phyloP scores from a whole-genome alignment of 2,113 vertebrate genomes.

The Peucedramus taeniatus region DNA sequence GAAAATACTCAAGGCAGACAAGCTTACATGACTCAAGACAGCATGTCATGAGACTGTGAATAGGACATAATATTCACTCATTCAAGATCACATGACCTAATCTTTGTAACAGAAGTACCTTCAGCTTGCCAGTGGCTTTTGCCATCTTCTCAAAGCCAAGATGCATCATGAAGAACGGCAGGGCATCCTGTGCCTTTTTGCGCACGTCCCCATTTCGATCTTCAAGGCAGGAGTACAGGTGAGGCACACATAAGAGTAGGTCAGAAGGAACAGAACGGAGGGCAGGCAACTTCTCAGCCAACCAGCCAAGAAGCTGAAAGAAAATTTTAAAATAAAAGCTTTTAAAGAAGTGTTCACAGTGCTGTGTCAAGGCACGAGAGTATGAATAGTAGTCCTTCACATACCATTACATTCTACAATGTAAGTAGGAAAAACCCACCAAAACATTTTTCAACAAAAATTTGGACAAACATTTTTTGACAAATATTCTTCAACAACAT shows the following conservation, averaged over 20 bases:
- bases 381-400: background rate
- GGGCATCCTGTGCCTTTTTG: slow-evolving; percentile 94
- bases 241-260: slow-evolving; percentile 85
- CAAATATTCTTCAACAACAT: background rate
- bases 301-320: slow-evolving; percentile 88
- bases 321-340: background rate
- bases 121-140: slow-evolving; percentile 91
- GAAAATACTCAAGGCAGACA: background rate
- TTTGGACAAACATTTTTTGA: no score
- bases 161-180: slow-evolving; percentile 98
- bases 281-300: slow-evolving; percentile 90
- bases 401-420: background rate
- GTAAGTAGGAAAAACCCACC: background rate
- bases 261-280: slow-evolving; percentile 85
- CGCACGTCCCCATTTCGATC: slow-evolving; percentile 96
- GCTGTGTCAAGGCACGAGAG: background rate
- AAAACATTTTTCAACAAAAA: background rate
- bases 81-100: background rate
- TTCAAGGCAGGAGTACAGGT: slow-evolving; percentile 90
- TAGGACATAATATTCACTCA: background rate
- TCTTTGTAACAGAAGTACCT: slow-evolving; percentile 72
- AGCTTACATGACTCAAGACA: background rate
- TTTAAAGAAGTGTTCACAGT: background rate
- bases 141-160: slow-evolving; percentile 94
- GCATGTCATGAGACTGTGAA: background rate